A percentile compares a stretch with the other conserved stretches of the same genome.
Conservation (phyloP, 2,113 vertebrate genomes). For the Desmodus rotundus region DNA sequence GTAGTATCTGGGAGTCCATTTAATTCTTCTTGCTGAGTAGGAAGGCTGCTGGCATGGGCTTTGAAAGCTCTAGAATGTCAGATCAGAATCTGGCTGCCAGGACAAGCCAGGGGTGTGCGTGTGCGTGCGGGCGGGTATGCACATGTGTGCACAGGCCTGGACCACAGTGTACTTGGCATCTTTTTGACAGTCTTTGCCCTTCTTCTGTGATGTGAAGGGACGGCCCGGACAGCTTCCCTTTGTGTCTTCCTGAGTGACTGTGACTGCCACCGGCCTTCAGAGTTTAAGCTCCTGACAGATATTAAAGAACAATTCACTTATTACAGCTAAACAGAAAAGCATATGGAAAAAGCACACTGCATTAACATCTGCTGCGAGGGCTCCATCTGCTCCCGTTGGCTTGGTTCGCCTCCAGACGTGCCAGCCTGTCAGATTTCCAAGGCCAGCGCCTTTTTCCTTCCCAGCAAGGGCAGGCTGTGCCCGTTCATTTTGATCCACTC, state of each 20-base stretch:
- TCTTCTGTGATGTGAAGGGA: neutral
- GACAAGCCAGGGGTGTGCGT: accelerated
- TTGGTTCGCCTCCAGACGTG: conserved; percentile 54
- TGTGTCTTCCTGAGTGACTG: neutral
- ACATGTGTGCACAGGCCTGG: accelerated
- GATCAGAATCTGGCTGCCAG: neutral
- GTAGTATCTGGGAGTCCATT: neutral
- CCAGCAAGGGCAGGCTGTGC: neutral
- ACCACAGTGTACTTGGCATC: neutral
- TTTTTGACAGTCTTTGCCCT: neutral
- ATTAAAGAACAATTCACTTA: conserved; percentile 77
- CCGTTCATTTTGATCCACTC: neutral
- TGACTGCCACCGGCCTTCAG: conserved; percentile 50
- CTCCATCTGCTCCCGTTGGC: conserved; percentile 80
- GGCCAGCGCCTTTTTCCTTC: conserved; percentile 41
- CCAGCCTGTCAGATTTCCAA: conserved; percentile 63
- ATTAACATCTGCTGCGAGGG: conserved; percentile 77
- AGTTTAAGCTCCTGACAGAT: conserved; percentile 60
- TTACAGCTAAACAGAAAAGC: conserved; percentile 73
- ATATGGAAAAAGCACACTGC: conserved; percentile 75
- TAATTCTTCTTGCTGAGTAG: neutral
- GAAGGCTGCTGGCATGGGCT: accelerated
- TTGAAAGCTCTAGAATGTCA: neutral
- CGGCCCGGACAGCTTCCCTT: neutral
- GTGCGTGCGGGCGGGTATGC: accelerated